A percentile compares a stretch with the other conserved stretches of the same genome.
Evolutionary conservation across 2,113 vertebrate species (phyloP).

Genomic region (Salvelinus namaycush): DNA sequence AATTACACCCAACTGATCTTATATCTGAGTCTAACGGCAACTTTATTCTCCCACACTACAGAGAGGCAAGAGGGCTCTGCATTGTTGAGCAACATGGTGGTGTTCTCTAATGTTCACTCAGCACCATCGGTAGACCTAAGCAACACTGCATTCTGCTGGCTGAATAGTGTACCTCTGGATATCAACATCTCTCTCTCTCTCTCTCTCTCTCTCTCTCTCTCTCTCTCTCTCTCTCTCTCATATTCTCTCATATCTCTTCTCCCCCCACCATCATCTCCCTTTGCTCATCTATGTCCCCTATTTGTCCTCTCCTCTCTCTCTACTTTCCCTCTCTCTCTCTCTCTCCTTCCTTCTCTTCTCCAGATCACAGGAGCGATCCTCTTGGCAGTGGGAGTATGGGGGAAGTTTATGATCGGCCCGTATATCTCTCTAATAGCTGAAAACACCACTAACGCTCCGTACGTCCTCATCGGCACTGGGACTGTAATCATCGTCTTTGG

Average conservation of each 20-base stretch:
- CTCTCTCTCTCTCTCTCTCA: neutral
- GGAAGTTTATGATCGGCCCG: constrained; percentile 94
- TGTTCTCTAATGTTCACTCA: neutral
- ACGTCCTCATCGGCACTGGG: constrained; percentile 95
- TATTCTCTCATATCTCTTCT: neutral
- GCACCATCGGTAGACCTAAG: neutral
- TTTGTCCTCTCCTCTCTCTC: neutral
- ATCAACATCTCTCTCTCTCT: no score
- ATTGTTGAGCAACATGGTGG: neutral
- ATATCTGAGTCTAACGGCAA: neutral
- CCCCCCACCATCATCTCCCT: neutral
- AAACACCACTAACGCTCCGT: constrained; percentile 98
- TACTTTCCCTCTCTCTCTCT: neutral
- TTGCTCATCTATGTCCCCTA: constrained; percentile 16
- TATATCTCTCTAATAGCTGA: constrained; percentile 98
- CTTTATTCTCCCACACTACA: neutral
- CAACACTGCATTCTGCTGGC: neutral
- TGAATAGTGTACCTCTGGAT: neutral
- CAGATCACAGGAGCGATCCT: constrained; percentile 98
- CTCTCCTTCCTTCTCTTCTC: constrained; percentile 24
- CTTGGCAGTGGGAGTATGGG: constrained; percentile 95
- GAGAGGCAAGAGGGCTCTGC: no score
- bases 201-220: neutral
- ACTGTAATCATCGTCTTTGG: constrained; percentile 96
- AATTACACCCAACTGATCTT: neutral